Conservation (phyloP, 2,888 invertebrate genomes). For the Temnothorax ravouxi region DNA sequence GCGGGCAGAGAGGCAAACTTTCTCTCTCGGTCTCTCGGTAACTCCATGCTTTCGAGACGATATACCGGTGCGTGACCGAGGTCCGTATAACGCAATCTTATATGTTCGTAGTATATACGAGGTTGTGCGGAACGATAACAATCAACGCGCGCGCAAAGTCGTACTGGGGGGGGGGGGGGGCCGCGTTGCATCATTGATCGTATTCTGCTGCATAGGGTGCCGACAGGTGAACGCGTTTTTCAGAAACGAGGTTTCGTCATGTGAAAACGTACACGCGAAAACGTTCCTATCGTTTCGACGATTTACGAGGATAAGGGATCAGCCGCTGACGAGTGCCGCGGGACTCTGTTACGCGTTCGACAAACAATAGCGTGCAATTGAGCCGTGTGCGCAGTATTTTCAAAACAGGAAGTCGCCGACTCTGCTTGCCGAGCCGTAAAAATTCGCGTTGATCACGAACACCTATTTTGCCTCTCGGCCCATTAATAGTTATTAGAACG, state of each 20-base stretch:
- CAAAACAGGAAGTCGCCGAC: conserved; percentile 37
- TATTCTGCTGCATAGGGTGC: neutral
- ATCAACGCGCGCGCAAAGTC: conserved; percentile 19
- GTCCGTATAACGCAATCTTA: conserved; percentile 50
- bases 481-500: neutral
- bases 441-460: conserved; percentile 41
- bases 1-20: conserved; percentile 69
- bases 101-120: neutral
- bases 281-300: neutral
- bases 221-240: conserved; percentile 25
- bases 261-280: neutral
- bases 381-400: conserved; percentile 34
- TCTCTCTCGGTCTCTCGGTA: conserved; percentile 71
- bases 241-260: neutral
- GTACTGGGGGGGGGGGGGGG: neutral
- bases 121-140: conserved; percentile 9
- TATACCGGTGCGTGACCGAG: conserved; percentile 68
- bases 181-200: neutral
- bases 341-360: neutral
- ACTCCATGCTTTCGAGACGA: conserved; percentile 69
- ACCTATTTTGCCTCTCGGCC: neutral
- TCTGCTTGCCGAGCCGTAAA: conserved; percentile 31
- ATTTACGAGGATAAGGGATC: conserved; percentile 1
- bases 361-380: conserved; percentile 29
- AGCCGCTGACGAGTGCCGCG: neutral